Percentiles rank a stretch among this genome's conserved stretches.
Conservation (phyloP, 2,888 invertebrate genomes). For the Hirtodrosophila trivittata region DNA sequence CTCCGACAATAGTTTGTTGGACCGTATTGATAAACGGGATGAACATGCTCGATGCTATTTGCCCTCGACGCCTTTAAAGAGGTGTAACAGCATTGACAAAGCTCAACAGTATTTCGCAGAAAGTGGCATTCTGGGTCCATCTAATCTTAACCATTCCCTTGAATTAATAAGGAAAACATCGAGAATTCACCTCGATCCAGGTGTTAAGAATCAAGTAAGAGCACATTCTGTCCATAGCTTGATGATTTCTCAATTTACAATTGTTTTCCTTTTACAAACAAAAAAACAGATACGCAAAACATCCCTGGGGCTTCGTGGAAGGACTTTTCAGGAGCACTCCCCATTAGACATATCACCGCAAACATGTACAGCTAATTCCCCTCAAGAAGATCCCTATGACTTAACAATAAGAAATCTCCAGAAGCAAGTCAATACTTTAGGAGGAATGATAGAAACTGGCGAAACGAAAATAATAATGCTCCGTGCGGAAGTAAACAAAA, state of each 20-base stretch:
- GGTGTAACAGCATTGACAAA: slow-evolving; percentile 34
- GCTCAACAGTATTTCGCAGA: slow-evolving; percentile 42
- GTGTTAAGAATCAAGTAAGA: slow-evolving; percentile 36
- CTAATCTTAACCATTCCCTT: slow-evolving; percentile 18
- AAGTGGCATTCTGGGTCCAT: slow-evolving; percentile 50
- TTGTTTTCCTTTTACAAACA: too few relatives aligned
- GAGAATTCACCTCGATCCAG: slow-evolving; percentile 37
- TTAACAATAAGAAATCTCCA: slow-evolving; percentile 20
- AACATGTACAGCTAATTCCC: background rate
- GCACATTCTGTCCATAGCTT: too few relatives aligned
- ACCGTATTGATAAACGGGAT: too few relatives aligned
- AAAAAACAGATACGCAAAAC: slow-evolving; percentile 54
- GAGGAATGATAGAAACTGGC: slow-evolving; percentile 25
- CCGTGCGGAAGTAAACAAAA: slow-evolving; percentile 47
- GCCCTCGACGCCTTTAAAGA: too few relatives aligned
- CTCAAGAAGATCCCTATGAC: slow-evolving; percentile 11
- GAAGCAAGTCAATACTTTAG: slow-evolving; percentile 30
- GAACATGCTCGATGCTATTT: too few relatives aligned
- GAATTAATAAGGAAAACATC: slow-evolving; percentile 46
- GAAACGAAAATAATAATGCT: slow-evolving; percentile 55
- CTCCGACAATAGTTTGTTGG: too few relatives aligned
- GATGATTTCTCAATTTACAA: background rate
- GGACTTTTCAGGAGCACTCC: too few relatives aligned
- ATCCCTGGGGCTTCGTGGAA: slow-evolving; percentile 36
- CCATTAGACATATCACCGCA: too few relatives aligned